Evolutionary conservation across 2,888 invertebrate genomes (phyloP), one percentile per base, ranked within the genome.

Genomic region (Latrodectus hesperus): DNA sequence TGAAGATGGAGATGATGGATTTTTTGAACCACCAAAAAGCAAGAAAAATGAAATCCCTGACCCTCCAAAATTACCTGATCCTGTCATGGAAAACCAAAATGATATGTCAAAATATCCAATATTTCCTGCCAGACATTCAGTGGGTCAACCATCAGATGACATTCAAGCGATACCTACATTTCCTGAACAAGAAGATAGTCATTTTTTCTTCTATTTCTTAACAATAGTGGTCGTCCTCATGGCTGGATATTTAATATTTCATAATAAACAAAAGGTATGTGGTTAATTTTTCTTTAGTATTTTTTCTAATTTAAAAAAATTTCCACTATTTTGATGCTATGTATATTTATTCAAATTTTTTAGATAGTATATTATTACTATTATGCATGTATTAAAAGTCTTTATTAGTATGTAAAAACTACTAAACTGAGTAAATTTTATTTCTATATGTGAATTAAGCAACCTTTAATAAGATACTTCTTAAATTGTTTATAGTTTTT

Each of bases 171-270:
- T 73, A 22, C 16, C 71, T 11, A 5, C 78, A 16, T 87, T 89
- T 49, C 87, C 89, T 12, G 84, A 87, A 49, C 76, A 86, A 51
- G 94, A 94, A 67, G 94, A 94, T 90, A 94, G 95, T 0, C 94
- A 95, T 91, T 95, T 95, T 92, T 95, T 95, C 92, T 93, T 94
- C 1, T 95, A 95, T 91, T 95, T 95, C 91, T 93, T 95, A 90
- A 93, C 95, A 14, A 92, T 94, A 89, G 94, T 94, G 90, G 93
- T 95, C 26, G 91, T 95, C 16, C 94, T 94, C 90, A 93, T 95
- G 68, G 91, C 94, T 72, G 94, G 94, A 71, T 95, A 95, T 91
- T 93, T 95, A 16, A 93, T 94, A 26, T 93, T 93, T 91, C 93
- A 94, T 91, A 95, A 95, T 91, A 95, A 95, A 91, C 94, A 95